These are phyloP conservation scores for Heterocephalus glaber DNA, from an alignment of 2,113 vertebrate genomes.

Conservation along the genomic window DNA sequence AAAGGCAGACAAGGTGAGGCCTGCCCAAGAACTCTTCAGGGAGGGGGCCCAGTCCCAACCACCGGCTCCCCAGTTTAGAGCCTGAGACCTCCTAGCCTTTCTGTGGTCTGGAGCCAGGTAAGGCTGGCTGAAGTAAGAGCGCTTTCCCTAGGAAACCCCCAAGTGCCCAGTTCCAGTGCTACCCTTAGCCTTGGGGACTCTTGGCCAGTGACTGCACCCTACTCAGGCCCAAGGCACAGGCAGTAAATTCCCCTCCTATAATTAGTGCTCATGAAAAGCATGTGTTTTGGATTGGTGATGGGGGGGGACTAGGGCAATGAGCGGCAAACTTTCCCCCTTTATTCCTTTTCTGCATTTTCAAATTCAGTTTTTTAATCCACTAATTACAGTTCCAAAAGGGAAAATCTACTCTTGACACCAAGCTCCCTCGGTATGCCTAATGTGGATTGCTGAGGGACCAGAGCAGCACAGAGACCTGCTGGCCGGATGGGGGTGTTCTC, in stretches of 20 bases:
- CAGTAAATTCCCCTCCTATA: slow-evolving; percentile 69
- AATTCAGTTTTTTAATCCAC: slow-evolving; percentile 80
- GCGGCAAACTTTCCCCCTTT: slow-evolving; percentile 74
- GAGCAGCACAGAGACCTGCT: neutral
- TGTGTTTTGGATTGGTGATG: slow-evolving; percentile 62
- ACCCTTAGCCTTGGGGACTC: slow-evolving; percentile 55
- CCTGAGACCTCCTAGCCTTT: neutral
- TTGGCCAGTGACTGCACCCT: slow-evolving; percentile 46
- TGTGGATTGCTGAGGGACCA: slow-evolving; percentile 39
- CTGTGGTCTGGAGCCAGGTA: neutral
- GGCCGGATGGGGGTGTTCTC: slow-evolving; percentile 74
- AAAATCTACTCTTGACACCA: slow-evolving; percentile 63
- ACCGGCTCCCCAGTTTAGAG: neutral
- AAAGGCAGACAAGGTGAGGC: slow-evolving; percentile 56
- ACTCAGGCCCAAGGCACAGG: slow-evolving; percentile 56
- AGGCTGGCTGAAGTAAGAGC: neutral
- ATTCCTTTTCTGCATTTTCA: slow-evolving; percentile 70
- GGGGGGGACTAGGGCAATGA: neutral
- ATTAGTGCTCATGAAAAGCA: slow-evolving; percentile 71
- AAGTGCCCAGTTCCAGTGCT: neutral
- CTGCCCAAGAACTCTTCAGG: neutral
- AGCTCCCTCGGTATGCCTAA: slow-evolving; percentile 18
- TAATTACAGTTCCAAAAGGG: slow-evolving; percentile 75
- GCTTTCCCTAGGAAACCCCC: neutral
- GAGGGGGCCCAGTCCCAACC: neutral